These are phyloP conservation scores for Aphelenchoides fujianensis DNA, from an alignment of 1,140 invertebrate species.

Conservation along the genomic window DNA sequence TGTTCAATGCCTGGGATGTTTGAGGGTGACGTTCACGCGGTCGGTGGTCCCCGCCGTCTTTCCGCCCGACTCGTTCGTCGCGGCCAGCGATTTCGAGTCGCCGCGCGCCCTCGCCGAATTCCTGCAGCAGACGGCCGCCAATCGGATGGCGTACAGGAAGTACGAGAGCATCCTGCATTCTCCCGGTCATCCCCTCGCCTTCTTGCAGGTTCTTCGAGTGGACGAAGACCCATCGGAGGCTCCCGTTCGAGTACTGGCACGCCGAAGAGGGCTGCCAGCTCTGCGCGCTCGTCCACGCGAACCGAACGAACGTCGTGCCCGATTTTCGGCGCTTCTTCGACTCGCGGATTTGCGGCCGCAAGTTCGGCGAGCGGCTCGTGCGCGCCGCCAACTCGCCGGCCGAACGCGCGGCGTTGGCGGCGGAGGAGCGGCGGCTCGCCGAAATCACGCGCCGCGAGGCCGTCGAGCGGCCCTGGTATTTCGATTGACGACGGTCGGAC, in stretches of 20 bases:
- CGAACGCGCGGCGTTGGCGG: neutral
- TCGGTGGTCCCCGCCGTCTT: neutral
- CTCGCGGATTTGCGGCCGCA: neutral
- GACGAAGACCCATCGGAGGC: neutral
- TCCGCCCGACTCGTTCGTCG: neutral
- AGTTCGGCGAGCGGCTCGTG: neutral
- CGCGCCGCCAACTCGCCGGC: neutral
- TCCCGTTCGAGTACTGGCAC: neutral
- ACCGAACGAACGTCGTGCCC: neutral
- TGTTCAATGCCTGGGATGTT: no score
- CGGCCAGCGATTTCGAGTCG: conserved; percentile 3
- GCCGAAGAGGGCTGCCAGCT: neutral
- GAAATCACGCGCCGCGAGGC: neutral
- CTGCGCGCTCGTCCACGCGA: neutral
- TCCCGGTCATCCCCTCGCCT: neutral
- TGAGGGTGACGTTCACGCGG: no score
- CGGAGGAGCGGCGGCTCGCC: neutral
- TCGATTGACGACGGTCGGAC: neutral
- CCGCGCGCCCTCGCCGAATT: neutral
- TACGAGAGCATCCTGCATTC: no score
- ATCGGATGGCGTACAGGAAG: neutral
- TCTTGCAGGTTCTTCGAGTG: conserved; percentile 7
- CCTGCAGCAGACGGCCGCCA: neutral
- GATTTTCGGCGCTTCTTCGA: neutral
- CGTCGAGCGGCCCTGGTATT: neutral